These are phyloP conservation scores for Sciurus carolinensis DNA, from an alignment of 2,797 vertebrate genomes.

Conservation along the genomic window DNA sequence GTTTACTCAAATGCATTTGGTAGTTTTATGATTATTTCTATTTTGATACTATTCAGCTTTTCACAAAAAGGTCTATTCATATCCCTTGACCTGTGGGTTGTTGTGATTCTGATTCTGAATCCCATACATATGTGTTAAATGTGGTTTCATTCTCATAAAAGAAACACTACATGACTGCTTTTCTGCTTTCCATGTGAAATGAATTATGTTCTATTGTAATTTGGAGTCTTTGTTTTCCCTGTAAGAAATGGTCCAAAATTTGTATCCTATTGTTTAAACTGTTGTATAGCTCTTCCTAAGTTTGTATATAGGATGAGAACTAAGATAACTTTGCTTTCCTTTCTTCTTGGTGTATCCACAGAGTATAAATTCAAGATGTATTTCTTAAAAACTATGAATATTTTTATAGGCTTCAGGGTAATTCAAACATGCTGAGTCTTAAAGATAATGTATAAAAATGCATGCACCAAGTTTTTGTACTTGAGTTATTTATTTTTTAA, in stretches of 20 bases:
- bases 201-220: conserved; percentile 49
- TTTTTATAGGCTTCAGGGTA: conserved; percentile 19
- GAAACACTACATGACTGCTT: conserved; percentile 7
- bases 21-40: conserved; percentile 54
- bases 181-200: conserved; percentile 46
- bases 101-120: conserved; percentile 63
- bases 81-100: conserved; percentile 18
- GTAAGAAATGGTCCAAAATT: conserved; percentile 44
- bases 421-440: conserved; percentile 5
- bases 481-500: not conserved
- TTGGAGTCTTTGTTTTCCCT: conserved; percentile 43
- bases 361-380: conserved; percentile 17
- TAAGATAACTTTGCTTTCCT: not conserved
- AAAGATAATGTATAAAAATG: not conserved
- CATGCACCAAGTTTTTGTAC: not conserved
- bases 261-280: conserved; percentile 28
- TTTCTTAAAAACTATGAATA: not conserved
- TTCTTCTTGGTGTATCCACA: not conserved
- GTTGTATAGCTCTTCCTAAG: not conserved
- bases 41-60: conserved; percentile 60
- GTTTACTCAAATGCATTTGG: not conserved
- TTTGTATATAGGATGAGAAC: conserved; percentile 12
- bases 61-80: not conserved
- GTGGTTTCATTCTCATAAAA: conserved; percentile 54
- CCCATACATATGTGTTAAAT: conserved; percentile 50